Percentiles rank a stretch among this genome's conserved stretches.
These are phyloP conservation scores for Hypolimnas misippus DNA, from an alignment of 2,888 invertebrate genomes.

Conservation along the genomic window DNA sequence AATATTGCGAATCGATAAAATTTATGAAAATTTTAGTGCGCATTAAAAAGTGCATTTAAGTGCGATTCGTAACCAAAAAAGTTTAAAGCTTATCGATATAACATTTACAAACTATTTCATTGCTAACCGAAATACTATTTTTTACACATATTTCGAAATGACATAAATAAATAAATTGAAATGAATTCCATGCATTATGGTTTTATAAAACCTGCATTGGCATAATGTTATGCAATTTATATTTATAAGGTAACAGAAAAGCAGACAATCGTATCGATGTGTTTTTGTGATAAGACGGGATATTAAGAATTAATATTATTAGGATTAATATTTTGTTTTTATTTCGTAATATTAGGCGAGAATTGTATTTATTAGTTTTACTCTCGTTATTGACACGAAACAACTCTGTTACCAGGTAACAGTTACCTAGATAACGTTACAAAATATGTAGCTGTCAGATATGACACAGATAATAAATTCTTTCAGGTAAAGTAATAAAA, in stretches of 20 bases:
- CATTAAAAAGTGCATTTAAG: not conserved
- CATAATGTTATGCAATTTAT: conserved; percentile 17
- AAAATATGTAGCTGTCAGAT: too few species aligned
- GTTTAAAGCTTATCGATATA: not conserved
- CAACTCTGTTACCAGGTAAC: too few species aligned
- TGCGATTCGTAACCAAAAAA: not conserved
- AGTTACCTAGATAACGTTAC: too few species aligned
- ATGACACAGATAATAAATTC: too few species aligned
- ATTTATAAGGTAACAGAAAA: conserved; percentile 18
- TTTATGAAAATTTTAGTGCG: too few species aligned
- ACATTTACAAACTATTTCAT: not conserved
- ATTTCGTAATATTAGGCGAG: too few species aligned
- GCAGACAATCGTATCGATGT: conserved; percentile 13
- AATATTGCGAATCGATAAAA: too few species aligned
- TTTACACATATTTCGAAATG: conserved; percentile 7
- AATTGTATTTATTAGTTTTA: too few species aligned
- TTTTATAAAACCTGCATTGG: conserved; percentile 15
- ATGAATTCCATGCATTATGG: conserved; percentile 15
- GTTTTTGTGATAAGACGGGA: conserved; percentile 4
- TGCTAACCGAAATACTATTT: not conserved
- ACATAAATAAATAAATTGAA: conserved; percentile 16
- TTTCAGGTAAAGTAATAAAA: too few species aligned
- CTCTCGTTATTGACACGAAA: too few species aligned
- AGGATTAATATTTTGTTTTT: not conserved
- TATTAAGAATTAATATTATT: conserved; percentile 8